Evolutionary conservation across 2,797 vertebrate genomes (phyloP).

Genomic region (Agapornis canus): DNA sequence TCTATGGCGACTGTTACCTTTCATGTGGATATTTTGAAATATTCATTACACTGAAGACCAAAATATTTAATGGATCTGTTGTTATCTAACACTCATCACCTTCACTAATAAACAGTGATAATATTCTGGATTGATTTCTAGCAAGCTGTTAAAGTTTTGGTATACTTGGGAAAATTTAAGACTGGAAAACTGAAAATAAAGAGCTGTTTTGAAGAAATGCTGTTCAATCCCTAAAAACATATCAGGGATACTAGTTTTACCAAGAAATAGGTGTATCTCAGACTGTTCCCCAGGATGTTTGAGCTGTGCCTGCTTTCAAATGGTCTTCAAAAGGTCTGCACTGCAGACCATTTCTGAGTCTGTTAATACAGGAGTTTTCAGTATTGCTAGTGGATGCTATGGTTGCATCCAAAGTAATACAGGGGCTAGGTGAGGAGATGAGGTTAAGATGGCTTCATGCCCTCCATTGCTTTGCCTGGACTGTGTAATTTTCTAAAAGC

Average conservation of each 20-base stretch:
- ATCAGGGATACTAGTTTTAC: background rate
- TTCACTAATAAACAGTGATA: constrained; percentile 20
- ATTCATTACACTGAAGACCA: constrained; percentile 8
- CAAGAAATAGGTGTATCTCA: background rate
- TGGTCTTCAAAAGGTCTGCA: too few relatives aligned
- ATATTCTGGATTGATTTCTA: constrained; percentile 18
- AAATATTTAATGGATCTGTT: constrained; percentile 34
- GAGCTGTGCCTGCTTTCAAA: background rate
- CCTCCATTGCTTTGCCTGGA: background rate
- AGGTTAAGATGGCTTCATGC: background rate
- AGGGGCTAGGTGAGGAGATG: background rate
- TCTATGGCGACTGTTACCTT: constrained; percentile 9
- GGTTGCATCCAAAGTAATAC: background rate
- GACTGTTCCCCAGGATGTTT: background rate
- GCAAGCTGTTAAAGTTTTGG: background rate
- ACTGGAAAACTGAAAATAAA: background rate
- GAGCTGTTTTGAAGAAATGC: background rate
- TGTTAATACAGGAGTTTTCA: background rate
- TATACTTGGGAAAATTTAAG: background rate
- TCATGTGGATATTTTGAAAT: constrained; percentile 52
- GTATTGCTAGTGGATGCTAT: background rate
- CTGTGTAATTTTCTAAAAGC: background rate
- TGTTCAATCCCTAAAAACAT: background rate
- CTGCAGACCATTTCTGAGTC: background rate
- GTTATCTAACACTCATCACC: constrained; percentile 42